Evolutionary conservation across 2,797 vertebrate species (phyloP).

Genomic region (Cirrhinus molitorella): DNA sequence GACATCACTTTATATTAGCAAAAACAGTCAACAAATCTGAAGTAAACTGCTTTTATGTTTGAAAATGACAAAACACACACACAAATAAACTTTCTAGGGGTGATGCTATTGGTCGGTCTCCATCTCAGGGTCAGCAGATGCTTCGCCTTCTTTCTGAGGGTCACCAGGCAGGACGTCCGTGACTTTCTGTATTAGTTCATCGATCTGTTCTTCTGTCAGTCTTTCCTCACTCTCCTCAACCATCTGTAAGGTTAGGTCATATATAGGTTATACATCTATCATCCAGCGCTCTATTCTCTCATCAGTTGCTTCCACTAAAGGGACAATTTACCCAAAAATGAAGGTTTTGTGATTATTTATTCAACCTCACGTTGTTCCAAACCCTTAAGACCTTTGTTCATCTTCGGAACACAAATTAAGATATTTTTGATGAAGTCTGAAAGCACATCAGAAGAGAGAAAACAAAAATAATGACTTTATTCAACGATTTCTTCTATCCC

Average conservation of each 20-base stretch:
- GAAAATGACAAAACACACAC: neutral
- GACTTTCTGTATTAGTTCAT: slow-evolving; percentile 91
- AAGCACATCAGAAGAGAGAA: no score
- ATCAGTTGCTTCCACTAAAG: neutral
- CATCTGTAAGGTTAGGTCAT: slow-evolving; percentile 78
- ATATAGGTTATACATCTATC: neutral
- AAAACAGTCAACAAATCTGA: neutral
- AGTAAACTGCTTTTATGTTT: neutral
- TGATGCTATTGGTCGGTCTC: slow-evolving; percentile 62
- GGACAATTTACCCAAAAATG: no score
- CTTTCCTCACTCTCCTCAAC: slow-evolving; percentile 98
- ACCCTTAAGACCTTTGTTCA: no score
- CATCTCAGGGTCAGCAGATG: slow-evolving; percentile 69
- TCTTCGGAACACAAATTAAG: no score
- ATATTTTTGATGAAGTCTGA: no score
- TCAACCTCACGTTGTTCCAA: no score
- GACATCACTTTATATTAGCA: neutral
- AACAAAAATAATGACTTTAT: no score
- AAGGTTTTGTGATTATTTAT: no score
- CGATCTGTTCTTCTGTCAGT: slow-evolving; percentile 95
- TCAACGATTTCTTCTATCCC: no score
- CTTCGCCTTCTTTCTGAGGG: slow-evolving; percentile 79
- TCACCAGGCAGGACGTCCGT: slow-evolving; percentile 87
- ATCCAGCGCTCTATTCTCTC: neutral
- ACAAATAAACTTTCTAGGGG: neutral